phyloP scores from a whole-genome alignment of 2,797 vertebrate species.

The Sebastes dallii region DNA sequence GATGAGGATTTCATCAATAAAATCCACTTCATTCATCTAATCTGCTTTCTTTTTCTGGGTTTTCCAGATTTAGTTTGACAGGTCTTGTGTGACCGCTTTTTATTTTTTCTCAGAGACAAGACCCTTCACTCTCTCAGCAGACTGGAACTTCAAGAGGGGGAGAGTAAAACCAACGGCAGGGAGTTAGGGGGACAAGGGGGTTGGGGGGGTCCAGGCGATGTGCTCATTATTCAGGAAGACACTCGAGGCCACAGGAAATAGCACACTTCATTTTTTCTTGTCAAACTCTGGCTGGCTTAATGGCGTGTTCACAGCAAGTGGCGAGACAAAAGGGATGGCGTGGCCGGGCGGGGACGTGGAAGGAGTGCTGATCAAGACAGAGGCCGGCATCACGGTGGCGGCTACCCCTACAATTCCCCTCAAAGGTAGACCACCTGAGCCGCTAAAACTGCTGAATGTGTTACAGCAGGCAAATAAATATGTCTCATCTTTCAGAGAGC shows the following conservation, averaged over 20 bases:
- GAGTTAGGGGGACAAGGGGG: constrained; percentile 30
- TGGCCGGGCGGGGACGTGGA: constrained; percentile 42
- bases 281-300: constrained; percentile 79
- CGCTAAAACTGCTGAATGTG: constrained; percentile 13
- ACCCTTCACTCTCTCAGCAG: constrained; percentile 51
- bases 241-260: constrained; percentile 81
- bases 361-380: constrained; percentile 41
- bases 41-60: constrained; percentile 16
- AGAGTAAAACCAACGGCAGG: constrained; percentile 54
- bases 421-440: constrained; percentile 44
- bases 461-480: constrained; percentile 43
- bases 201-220: constrained; percentile 45
- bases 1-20: constrained; percentile 40
- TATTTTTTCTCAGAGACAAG: background rate
- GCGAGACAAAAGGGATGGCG: constrained; percentile 64
- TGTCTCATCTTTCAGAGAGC: constrained; percentile 32
- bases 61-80: constrained; percentile 51
- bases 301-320: constrained; percentile 75
- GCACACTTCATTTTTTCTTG: constrained; percentile 85
- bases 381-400: background rate
- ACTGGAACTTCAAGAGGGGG: constrained; percentile 71
- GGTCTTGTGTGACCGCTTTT: constrained; percentile 6
- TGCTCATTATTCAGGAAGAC: constrained; percentile 84
- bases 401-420: constrained; percentile 28
- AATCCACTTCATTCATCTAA: constrained; percentile 37